Base-by-base conservation (phyloP, 2,888 invertebrate species). In the Chrysina gloriosa region DNA sequence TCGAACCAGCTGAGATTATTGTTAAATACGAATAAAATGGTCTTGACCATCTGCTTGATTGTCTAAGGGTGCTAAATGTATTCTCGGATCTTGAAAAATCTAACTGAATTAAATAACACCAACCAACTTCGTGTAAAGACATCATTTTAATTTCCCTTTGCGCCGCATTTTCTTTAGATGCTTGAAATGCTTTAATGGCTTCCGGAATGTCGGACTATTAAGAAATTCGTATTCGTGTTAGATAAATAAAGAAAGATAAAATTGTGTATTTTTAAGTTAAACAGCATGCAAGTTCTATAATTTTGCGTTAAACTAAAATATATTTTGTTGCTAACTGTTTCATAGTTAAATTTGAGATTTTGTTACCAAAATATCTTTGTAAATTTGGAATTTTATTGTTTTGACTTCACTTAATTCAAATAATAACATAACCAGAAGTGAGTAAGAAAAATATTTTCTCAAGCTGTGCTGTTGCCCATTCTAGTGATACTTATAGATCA, bases 1-100 rank as follows among this genome's bases (percentile, higher is more conserved):
- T 72, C 9, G 81, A 75, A 31, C 81, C 82, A 34, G 78, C 76
- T 65, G 78, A 78, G 58, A 82, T 79, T 23, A 85, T 87, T 21
- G 87, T 84, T 58, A 90, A 81, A 76, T 90, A 91, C 4, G 86
- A 84, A 77, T 91, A 91, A 76, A 90, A 90, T 69, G 86, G 85
- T 75, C 86, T 85, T 25, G 90, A 89, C 89, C 90, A 91, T 72
- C 88, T 84, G 39, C 89, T 89, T 65, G 87, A 85, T 56, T 84
- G 83, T 71, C 86, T 87, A 50, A 91, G 81, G 72, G 86, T 85
- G 6, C 82, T 76, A 73, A 89, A 88, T 31, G 85, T 85, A 47
- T 77, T 78, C 73, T 84, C 83, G 1, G 88, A 86, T 69, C 86
- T 83, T 14, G 80, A 79, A 82, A 87, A 90, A 73, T 88, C 86